A percentile compares a stretch with the other conserved stretches of the same genome.
These are phyloP conservation scores for Folsomia manolachei DNA, from an alignment of 2,888 invertebrate genomes.

Conservation along the genomic window DNA sequence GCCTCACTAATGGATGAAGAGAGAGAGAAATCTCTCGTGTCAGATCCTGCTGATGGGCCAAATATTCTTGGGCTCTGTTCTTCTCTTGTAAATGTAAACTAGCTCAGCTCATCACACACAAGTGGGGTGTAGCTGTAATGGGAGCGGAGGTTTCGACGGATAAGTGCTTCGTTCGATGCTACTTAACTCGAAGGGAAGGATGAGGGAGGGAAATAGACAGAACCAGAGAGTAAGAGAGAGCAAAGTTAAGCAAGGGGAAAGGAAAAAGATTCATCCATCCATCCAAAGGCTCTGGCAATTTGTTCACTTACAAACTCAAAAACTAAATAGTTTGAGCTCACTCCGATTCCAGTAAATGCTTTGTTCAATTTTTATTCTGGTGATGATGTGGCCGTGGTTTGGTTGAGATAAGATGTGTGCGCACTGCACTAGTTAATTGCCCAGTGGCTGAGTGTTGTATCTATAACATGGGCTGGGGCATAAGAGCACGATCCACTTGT, in stretches of 20 bases:
- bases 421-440: too few relatives aligned
- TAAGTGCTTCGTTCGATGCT: not conserved
- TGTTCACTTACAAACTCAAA: too few relatives aligned
- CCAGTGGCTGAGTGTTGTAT: too few relatives aligned
- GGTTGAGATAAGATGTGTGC: too few relatives aligned
- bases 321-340: not conserved
- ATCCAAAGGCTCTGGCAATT: not conserved
- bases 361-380: not conserved
- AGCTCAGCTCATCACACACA: not conserved
- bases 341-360: not conserved
- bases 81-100: not conserved
- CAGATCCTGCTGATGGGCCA: not conserved
- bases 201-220: not conserved
- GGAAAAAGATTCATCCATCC: too few relatives aligned
- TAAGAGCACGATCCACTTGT: too few relatives aligned
- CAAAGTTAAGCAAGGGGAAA: too few relatives aligned
- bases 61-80: not conserved
- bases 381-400: too few relatives aligned
- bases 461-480: too few relatives aligned
- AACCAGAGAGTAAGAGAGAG: too few relatives aligned
- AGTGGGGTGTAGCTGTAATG: not conserved
- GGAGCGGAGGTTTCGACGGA: not conserved
- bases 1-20: not conserved
- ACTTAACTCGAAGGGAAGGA: not conserved
- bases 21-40: not conserved